Evolutionary conservation across 1,140 invertebrate genomes (phyloP), one percentile per base, ranked within the genome.

Genomic region (Zaprionus vittiger): DNA sequence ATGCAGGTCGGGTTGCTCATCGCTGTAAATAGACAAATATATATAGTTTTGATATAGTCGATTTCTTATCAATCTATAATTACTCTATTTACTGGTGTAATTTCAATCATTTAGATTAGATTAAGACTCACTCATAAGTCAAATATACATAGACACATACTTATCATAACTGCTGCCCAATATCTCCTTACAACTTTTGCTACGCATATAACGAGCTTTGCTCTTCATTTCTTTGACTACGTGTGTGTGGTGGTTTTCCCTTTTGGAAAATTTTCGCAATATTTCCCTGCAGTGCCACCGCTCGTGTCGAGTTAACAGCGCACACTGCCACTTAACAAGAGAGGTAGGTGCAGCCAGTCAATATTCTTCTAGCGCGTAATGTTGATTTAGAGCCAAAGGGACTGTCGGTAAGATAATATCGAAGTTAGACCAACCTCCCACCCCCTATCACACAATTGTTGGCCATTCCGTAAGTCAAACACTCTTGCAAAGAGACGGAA

Each of bases 1-100:
- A 49, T 81, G 89, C 79, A 92, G 61, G 44, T 93, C 92, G 22
- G 79, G 41, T 86, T 92, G 91, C 24, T 93, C 92, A 81, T 93
- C 92, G 63, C 92, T 93, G 37, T 22, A 44, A 54, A 52, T 67
- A 24, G 5, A 14, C 14, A 17, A 38, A 62, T 2, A 34, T 17
- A 9, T 24, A 22, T 0, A 7, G 15, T 17, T 44, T 52, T 17
- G 7, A 72, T 67, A 63, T 17, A 47, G 17, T 47, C 41, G 41
- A 44, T 44, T 44, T n/a, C n/a, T 2, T 4, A 55, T 54, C 5
- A 7, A 52, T 52, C 47, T 12, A 52, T 14, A 52, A 22, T 52
- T 22, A n/a, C 20, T 52, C 17, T 20, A 41, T 20, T 20, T 17
- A 49, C 9, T 49, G 9, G 47, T 20, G 9, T 20, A 49, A 49